phyloP scores from a whole-genome alignment of 2,797 vertebrate genomes.

The Pristis pectinata region DNA sequence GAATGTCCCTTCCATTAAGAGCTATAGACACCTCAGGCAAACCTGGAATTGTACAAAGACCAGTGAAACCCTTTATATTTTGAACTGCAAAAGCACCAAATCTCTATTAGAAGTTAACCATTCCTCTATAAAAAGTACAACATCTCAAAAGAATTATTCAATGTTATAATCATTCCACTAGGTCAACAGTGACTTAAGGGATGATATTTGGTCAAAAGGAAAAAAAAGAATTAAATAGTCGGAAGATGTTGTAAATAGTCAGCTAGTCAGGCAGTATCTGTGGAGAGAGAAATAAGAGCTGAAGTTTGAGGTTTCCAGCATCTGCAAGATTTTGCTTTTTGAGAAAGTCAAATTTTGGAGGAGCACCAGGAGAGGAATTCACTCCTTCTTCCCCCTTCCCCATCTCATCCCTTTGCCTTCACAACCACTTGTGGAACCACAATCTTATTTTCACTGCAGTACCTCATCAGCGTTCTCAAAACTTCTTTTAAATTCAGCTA shows the following conservation, averaged over 20 bases:
- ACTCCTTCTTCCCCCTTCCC: background rate
- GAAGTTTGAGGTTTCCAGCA: background rate
- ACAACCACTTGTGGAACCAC: background rate
- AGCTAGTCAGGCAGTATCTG: background rate
- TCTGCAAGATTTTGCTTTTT: no score
- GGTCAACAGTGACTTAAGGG: background rate
- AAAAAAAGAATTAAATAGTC: background rate
- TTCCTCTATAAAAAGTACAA: background rate
- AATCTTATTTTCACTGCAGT: background rate
- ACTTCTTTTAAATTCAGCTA: slow-evolving; percentile 5
- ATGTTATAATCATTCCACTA: background rate
- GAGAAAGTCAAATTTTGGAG: background rate
- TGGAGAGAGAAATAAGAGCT: background rate
- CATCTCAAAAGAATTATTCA: slow-evolving; percentile 4
- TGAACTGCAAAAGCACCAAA: background rate
- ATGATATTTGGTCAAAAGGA: background rate
- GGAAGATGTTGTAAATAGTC: no score
- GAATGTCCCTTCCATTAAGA: background rate
- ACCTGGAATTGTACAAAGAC: background rate
- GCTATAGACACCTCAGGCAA: background rate
- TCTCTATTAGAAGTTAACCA: background rate
- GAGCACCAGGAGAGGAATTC: background rate
- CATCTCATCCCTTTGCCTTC: background rate
- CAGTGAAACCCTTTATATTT: background rate
- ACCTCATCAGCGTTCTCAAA: background rate